Conservation (phyloP, 2,797 vertebrate species). For the Coracias cyanogaster region DNA sequence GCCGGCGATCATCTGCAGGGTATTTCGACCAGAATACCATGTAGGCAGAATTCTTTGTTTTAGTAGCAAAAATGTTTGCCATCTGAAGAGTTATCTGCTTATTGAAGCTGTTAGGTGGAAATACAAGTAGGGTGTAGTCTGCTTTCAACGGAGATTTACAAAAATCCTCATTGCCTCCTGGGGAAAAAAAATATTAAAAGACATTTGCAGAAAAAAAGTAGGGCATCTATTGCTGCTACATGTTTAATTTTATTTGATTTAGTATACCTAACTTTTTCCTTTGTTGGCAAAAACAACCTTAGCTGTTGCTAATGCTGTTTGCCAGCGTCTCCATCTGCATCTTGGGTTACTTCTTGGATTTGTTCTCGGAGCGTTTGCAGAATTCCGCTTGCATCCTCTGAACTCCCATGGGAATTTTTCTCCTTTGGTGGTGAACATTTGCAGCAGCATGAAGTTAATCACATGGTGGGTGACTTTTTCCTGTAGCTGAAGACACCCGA, state of each 20-base stretch:
- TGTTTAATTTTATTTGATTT: conserved; percentile 65
- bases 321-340: conserved; percentile 50
- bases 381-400: not conserved
- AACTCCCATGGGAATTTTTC: not conserved
- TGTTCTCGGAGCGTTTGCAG: not conserved
- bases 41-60: not conserved
- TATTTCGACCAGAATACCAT: not conserved
- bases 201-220: conserved; percentile 12
- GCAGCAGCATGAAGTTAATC: not conserved
- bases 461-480: not conserved
- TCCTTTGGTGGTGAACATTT: not conserved
- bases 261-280: conserved; percentile 37
- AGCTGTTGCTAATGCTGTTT: conserved; percentile 49
- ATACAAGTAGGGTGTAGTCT: not conserved
- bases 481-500: not conserved
- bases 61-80: not conserved
- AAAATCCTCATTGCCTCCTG: not conserved
- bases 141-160: not conserved
- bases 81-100: not conserved
- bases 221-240: conserved; percentile 38
- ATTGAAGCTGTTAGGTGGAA: not conserved
- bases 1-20: not conserved
- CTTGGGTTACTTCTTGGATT: not conserved
- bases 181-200: not conserved
- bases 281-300: conserved; percentile 56